Conservation (phyloP, 2,888 invertebrate species). For the Sarcophaga subvicina region DNA sequence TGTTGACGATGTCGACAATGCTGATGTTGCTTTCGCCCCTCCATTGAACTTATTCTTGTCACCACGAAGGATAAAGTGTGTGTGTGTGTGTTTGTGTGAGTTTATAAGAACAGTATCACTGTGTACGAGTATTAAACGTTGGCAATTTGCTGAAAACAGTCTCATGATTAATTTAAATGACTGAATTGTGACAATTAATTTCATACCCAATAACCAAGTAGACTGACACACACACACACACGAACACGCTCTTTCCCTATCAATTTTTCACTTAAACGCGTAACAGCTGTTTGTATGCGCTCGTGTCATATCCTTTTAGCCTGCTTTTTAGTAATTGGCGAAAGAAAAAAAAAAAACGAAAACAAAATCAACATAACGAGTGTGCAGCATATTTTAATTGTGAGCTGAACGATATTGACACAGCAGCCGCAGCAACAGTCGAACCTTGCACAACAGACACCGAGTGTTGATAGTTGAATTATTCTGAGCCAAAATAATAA, state of each 20-base stretch:
- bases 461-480: conserved; percentile 29
- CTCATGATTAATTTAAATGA: conserved; percentile 71
- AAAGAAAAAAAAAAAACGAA: background rate
- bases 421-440: conserved; percentile 8
- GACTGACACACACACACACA: background rate
- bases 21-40: background rate
- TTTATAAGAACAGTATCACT: background rate
- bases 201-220: conserved; percentile 53
- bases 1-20: conserved; percentile 8
- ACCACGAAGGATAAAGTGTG: conserved; percentile 38
- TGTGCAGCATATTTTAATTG: conserved; percentile 14
- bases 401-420: conserved; percentile 22
- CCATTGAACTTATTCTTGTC: conserved; percentile 17
- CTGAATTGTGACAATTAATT: conserved; percentile 71
- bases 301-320: conserved; percentile 2
- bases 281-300: background rate
- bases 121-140: conserved; percentile 32
- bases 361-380: background rate
- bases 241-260: background rate
- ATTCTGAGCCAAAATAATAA: conserved; percentile 5
- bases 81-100: background rate
- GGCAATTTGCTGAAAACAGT: conserved; percentile 68
- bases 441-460: background rate
- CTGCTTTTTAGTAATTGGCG: background rate
- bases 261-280: background rate